Conservation (phyloP, 2,888 invertebrate species). For the Galerucella nymphaeae region DNA sequence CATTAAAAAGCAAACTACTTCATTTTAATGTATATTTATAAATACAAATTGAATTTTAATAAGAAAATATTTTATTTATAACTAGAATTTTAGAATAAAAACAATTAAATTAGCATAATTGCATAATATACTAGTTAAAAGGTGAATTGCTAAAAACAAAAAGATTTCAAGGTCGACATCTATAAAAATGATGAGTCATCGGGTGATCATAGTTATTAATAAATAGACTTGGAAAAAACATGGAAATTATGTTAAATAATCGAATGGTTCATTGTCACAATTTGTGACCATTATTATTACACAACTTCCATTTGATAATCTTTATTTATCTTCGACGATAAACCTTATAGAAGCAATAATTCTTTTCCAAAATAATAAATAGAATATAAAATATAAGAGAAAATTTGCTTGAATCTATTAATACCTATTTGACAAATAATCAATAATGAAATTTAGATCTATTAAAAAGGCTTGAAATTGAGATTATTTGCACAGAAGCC, state of each 20-base stretch:
- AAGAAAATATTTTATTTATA: conserved; percentile 26
- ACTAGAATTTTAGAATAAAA: conserved; percentile 18
- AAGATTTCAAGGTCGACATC: conserved; percentile 40
- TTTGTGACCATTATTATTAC: conserved; percentile 20
- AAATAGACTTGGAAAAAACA: conserved; percentile 31
- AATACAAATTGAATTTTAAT: conserved; percentile 3
- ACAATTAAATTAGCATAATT: conserved; percentile 25
- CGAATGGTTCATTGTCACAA: conserved; percentile 28
- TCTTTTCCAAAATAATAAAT: neutral
- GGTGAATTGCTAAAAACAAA: conserved; percentile 17
- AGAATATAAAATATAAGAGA: neutral
- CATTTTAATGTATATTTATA: conserved; percentile 12
- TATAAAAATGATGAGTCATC: conserved; percentile 47
- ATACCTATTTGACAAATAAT: conserved; percentile 23
- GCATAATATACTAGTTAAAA: conserved; percentile 24
- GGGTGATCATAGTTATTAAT: conserved; percentile 51
- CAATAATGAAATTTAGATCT: conserved; percentile 16
- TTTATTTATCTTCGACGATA: conserved; percentile 4
- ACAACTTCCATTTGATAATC: conserved; percentile 26
- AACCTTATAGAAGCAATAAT: conserved; percentile 4
- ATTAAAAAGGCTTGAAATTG: neutral
- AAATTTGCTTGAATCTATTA: conserved; percentile 25
- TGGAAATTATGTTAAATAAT: conserved; percentile 31
- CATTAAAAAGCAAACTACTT: neutral
- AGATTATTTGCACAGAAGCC: neutral